Conservation (phyloP, 2,797 vertebrate species). For the Melanotaenia boesemani region DNA sequence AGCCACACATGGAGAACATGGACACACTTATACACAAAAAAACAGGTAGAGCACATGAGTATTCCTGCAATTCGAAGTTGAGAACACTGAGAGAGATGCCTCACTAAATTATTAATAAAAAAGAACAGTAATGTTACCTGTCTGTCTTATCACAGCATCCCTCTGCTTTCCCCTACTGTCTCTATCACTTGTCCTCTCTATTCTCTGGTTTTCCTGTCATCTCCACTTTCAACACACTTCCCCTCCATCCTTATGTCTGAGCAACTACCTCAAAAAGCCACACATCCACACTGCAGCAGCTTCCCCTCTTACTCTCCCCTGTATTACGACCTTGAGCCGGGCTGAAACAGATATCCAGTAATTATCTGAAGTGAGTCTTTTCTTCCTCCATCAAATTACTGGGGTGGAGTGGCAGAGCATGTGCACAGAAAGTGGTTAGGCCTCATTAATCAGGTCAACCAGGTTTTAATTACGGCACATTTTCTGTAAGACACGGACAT, state of each 20-base stretch:
- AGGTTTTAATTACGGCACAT: constrained; percentile 62
- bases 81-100: constrained; percentile 12
- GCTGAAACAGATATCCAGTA: constrained; percentile 36
- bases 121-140: constrained; percentile 23
- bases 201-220: constrained; percentile 14
- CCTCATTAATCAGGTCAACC: constrained; percentile 64
- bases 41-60: constrained; percentile 15
- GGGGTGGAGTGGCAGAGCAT: constrained; percentile 32
- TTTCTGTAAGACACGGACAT: constrained; percentile 16
- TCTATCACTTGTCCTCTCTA: constrained; percentile 24
- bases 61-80: constrained; percentile 37
- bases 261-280: constrained; percentile 1
- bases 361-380: constrained; percentile 38
- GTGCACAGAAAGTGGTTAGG: constrained; percentile 48
- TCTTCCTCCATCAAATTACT: constrained; percentile 20
- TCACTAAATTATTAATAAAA: constrained; percentile 49
- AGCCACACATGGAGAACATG: constrained; percentile 33
- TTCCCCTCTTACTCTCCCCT: neutral
- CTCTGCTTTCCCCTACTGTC: neutral
- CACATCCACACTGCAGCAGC: constrained; percentile 3
- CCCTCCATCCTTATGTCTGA: neutral
- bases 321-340: neutral
- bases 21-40: constrained; percentile 18
- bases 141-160: neutral
- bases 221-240: constrained; percentile 15